Base-by-base conservation (phyloP, 2,888 invertebrate genomes). In the Synergus gifuensis region DNA sequence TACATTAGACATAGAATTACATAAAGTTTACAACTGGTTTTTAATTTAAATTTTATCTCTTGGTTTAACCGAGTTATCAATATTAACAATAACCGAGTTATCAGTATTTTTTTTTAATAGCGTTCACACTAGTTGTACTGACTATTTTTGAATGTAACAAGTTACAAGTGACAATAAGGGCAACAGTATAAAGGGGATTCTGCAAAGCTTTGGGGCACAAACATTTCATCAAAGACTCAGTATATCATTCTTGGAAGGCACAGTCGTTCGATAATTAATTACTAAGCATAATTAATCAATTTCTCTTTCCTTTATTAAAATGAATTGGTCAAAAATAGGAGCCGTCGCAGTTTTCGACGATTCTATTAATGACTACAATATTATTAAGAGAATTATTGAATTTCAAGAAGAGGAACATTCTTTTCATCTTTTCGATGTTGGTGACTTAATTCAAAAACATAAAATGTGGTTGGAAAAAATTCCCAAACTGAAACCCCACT, bases 401-500 rank as follows among this genome's bases (percentile, higher is more conserved):
- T 77, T 69, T 46, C 81, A 85, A 54, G 81, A 85, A 42, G 85
- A 88, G 3, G 89, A 90, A 76, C 90, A 90, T 60, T 85, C 89
- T 1, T 91, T 91, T 78, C 89, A 89, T 44, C 82, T 90, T 22
- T 76, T 89, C 18, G 88, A 91, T 63, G 60, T 90, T 42, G 88
- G 83, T 11, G 85, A 88, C 66, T 67, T 91, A 42, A 82, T 90
- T 12, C 81, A 84, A 44, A 90, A 88, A 73, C 89, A 91, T 77
- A 78, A 83, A 49, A 82, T 87, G 40, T 92, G 91, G 91, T 80
- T 86, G 11, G 82, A 82, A 11, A 87, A 85, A 66, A 89, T 92
- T 82, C 92, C 92, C n/a, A 83, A 88, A 77, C 87, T 92, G 16
- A 79, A 83, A 22, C 90, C 91, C 4, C 84, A 89, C 81, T 92